A percentile compares a stretch with the other conserved stretches of the same genome.
Evolutionary conservation across 2,888 invertebrate species (phyloP).

Genomic region (Scaptodrosophila latifasciaeformis): DNA sequence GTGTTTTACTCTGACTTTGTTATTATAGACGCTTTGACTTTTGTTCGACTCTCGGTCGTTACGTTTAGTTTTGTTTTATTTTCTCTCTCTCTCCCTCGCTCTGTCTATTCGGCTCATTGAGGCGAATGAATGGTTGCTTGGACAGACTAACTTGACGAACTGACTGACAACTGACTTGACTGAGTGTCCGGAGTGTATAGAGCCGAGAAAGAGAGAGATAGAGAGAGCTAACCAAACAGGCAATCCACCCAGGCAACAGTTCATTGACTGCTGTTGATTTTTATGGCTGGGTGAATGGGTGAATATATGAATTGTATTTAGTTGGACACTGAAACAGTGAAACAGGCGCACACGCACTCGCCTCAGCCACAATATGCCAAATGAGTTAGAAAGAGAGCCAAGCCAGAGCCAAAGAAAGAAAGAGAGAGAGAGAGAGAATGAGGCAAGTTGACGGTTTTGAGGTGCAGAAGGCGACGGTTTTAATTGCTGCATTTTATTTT

Average conservation of each 20-base stretch:
- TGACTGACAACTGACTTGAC: too few relatives aligned
- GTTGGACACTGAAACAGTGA: conserved; percentile 1
- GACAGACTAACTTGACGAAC: too few relatives aligned
- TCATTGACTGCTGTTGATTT: conserved; percentile 64
- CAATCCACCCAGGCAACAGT: conserved; percentile 25
- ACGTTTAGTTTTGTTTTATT: conserved; percentile 3
- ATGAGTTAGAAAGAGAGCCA: too few relatives aligned
- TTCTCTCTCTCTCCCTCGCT: conserved; percentile 17
- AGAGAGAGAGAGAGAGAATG: too few relatives aligned
- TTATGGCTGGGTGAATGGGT: conserved; percentile 39
- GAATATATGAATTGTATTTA: conserved; percentile 19
- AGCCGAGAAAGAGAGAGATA: too few relatives aligned
- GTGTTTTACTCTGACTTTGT: conserved; percentile 21
- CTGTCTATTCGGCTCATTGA: conserved; percentile 33
- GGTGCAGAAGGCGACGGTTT: conserved; percentile 13
- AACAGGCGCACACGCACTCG: neutral
- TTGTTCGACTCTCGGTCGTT: neutral
- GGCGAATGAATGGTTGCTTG: conserved; percentile 13
- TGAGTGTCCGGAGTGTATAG: too few relatives aligned
- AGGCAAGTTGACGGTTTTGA: too few relatives aligned
- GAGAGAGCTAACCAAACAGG: too few relatives aligned
- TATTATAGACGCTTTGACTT: conserved; percentile 23
- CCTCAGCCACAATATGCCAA: too few relatives aligned
- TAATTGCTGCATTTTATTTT: conserved; percentile 28
- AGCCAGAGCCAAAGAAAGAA: too few relatives aligned